phyloP scores from a whole-genome alignment of 2,888 invertebrate species.

The Himalopsyche tibetana region DNA sequence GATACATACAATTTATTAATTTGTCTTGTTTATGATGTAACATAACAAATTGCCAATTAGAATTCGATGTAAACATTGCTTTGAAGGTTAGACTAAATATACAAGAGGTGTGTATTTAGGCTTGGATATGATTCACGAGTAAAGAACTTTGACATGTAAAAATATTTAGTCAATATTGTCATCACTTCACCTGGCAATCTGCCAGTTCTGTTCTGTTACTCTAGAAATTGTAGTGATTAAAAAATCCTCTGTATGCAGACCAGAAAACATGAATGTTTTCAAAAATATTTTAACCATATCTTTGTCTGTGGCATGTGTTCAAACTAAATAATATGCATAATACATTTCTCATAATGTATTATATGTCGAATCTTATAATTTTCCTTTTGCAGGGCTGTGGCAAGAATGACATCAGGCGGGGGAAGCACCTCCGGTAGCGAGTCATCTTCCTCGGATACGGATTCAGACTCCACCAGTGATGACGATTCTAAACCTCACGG shows the following conservation, averaged over 20 bases:
- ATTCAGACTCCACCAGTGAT: slow-evolving; percentile 77
- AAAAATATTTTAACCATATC: neutral
- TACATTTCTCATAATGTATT: neutral
- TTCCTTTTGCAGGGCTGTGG: neutral
- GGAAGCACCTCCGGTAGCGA: slow-evolving; percentile 76
- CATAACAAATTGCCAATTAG: neutral
- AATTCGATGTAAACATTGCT: neutral
- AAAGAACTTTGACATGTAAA: slow-evolving; percentile 20
- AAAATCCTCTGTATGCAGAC: neutral
- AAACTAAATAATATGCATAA: neutral
- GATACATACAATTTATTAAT: too few species aligned
- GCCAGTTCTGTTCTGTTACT: slow-evolving; percentile 19
- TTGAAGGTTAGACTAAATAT: slow-evolving; percentile 40
- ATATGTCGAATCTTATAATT: slow-evolving; percentile 47
- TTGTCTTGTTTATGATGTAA: neutral
- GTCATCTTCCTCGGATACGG: slow-evolving; percentile 80
- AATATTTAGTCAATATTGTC: slow-evolving; percentile 32
- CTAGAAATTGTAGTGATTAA: slow-evolving; percentile 1
- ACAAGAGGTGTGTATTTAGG: slow-evolving; percentile 33
- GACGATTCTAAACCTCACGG: slow-evolving; percentile 70
- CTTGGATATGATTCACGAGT: neutral
- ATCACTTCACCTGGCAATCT: neutral
- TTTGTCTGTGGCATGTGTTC: neutral
- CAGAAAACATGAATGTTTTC: neutral
- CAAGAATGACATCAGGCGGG: slow-evolving; percentile 65